Evolutionary conservation across 2,888 invertebrate species (phyloP).

Genomic region (Bombylius major): DNA sequence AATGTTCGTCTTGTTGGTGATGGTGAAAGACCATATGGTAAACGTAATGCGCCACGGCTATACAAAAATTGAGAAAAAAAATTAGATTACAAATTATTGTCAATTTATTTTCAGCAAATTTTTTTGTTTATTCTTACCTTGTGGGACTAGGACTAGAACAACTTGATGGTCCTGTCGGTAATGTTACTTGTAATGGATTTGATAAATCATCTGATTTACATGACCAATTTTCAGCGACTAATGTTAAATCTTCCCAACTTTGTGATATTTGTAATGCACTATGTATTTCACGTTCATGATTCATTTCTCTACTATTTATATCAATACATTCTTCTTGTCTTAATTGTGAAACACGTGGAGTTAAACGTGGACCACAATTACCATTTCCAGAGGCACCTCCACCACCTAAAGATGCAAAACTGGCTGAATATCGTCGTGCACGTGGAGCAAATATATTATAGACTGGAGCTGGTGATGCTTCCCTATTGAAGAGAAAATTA

Average conservation of each 20-base stretch:
- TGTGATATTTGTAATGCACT: constrained; percentile 89
- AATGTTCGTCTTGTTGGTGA: constrained; percentile 76
- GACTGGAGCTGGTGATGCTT: constrained; percentile 56
- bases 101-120: not conserved
- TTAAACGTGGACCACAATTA: constrained; percentile 47
- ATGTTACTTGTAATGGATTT: constrained; percentile 38
- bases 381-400: constrained; percentile 25
- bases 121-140: constrained; percentile 24
- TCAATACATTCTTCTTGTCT: constrained; percentile 81
- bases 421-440: constrained; percentile 78
- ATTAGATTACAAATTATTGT: constrained; percentile 12
- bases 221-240: constrained; percentile 51
- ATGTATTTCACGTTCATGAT: constrained; percentile 84
- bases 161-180: constrained; percentile 36
- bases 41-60: constrained; percentile 30
- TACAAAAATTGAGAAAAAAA: constrained; percentile 19
- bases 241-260: constrained; percentile 82
- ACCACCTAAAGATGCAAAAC: constrained; percentile 56
- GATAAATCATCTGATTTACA: constrained; percentile 41
- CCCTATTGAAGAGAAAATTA: constrained; percentile 42
- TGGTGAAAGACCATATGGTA: constrained; percentile 53
- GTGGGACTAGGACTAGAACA: constrained; percentile 53
- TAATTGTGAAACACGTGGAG: constrained; percentile 77
- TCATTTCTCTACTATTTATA: constrained; percentile 70
- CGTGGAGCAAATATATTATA: constrained; percentile 56